A percentile compares a stretch with the other conserved stretches of the same genome.
Evolutionary conservation across 2,888 invertebrate species (phyloP).

Genomic region (Augochlorella aurata): DNA sequence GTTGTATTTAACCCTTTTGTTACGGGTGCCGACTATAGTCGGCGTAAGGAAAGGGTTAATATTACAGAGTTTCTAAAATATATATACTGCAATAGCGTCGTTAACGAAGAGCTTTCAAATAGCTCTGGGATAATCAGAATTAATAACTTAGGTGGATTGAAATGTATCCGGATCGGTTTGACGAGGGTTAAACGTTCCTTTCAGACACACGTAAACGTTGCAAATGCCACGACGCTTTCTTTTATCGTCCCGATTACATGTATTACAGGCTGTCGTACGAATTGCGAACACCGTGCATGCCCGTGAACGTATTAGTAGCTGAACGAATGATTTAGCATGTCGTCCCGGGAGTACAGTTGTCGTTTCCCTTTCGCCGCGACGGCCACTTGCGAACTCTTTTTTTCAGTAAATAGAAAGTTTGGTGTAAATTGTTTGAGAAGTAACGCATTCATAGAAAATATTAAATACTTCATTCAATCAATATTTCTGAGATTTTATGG

Average conservation of each 20-base stretch:
- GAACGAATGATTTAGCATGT: constrained; percentile 27
- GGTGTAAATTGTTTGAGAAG: neutral
- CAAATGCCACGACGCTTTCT: constrained; percentile 24
- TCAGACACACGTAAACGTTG: constrained; percentile 13
- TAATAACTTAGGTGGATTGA: neutral
- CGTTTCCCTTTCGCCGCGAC: constrained; percentile 21
- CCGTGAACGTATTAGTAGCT: constrained; percentile 7
- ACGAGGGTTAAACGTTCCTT: constrained; percentile 20
- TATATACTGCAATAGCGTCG: no score
- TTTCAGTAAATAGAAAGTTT: neutral
- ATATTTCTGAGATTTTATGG: neutral
- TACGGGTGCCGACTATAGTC: no score
- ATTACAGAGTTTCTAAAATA: no score
- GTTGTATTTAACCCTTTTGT: no score
- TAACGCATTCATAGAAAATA: neutral
- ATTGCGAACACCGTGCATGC: constrained; percentile 34
- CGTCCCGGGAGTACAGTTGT: constrained; percentile 8
- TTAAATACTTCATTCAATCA: neutral
- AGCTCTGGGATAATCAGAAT: neutral
- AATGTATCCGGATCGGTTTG: neutral
- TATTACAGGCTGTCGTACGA: neutral
- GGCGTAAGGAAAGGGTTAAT: no score
- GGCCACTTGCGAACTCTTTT: constrained; percentile 18
- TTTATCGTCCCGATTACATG: constrained; percentile 7
- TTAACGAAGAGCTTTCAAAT: no score